These are phyloP conservation scores for Cyanocitta stelleri DNA, from an alignment of 2,113 vertebrate genomes.

Conservation along the genomic window DNA sequence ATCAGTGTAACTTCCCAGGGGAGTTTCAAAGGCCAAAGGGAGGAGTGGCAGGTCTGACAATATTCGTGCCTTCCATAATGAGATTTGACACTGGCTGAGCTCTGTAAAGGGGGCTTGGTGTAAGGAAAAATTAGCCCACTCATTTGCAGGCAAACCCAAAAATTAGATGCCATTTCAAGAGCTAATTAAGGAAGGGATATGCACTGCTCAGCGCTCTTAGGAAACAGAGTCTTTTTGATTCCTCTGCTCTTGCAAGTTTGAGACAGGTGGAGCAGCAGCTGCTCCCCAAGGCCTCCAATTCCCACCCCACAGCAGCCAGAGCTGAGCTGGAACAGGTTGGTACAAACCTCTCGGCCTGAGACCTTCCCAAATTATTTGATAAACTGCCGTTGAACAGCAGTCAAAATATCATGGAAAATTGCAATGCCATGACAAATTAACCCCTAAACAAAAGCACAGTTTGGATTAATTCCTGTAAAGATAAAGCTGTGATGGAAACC, in stretches of 20 bases:
- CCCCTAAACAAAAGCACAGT: not conserved
- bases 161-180: not conserved
- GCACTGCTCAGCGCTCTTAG: not conserved
- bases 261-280: not conserved
- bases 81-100: not conserved
- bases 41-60: not conserved
- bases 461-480: not conserved
- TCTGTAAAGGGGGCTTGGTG: not conserved
- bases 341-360: not conserved
- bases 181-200: not conserved
- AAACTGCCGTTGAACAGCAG: not conserved
- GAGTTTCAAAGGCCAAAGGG: not conserved
- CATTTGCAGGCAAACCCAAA: not conserved
- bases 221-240: not conserved
- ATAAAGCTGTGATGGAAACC: not conserved
- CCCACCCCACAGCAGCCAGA: not conserved
- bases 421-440: not conserved
- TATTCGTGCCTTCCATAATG: not conserved
- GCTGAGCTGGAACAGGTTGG: not conserved
- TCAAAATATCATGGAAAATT: not conserved
- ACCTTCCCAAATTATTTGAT: not conserved
- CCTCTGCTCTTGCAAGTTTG: not conserved
- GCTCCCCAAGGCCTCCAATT: not conserved
- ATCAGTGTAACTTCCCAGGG: not conserved
- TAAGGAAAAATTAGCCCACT: not conserved